phyloP scores from a whole-genome alignment of 2,113 vertebrate genomes.

The Rhodinocichla rosea region DNA sequence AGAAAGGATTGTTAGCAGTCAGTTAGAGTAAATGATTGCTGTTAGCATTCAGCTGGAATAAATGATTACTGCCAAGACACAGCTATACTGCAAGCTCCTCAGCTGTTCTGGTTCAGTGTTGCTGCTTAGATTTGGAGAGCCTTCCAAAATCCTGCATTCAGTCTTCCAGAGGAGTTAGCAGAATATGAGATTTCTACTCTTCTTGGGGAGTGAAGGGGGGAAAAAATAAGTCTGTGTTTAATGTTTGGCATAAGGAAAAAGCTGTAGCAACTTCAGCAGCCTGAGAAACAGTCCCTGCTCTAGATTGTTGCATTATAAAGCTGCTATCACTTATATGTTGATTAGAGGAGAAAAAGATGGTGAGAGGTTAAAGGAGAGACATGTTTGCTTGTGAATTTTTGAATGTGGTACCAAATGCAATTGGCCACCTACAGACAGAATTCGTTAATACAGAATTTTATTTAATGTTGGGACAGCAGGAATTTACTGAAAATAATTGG shows the following conservation, averaged over 20 bases:
- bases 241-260: background rate
- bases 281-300: background rate
- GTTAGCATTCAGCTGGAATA: conserved; percentile 29
- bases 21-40: conserved; percentile 14
- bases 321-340: background rate
- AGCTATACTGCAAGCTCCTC: background rate
- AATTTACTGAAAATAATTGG: background rate
- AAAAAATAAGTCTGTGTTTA: background rate
- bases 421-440: background rate
- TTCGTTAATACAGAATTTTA: conserved; percentile 29
- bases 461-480: conserved; percentile 4
- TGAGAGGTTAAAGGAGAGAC: background rate
- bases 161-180: background rate
- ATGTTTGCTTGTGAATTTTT: background rate
- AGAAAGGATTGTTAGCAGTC: conserved; percentile 11
- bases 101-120: background rate
- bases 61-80: conserved; percentile 14
- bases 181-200: background rate
- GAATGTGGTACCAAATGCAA: background rate
- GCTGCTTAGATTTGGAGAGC: background rate
- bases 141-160: background rate
- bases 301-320: background rate
- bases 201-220: background rate
- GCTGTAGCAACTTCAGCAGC: background rate
- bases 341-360: background rate